Evolutionary conservation across 2,888 invertebrate species (phyloP), one percentile per base, ranked within the genome.

Genomic region (Catocala nupta): DNA sequence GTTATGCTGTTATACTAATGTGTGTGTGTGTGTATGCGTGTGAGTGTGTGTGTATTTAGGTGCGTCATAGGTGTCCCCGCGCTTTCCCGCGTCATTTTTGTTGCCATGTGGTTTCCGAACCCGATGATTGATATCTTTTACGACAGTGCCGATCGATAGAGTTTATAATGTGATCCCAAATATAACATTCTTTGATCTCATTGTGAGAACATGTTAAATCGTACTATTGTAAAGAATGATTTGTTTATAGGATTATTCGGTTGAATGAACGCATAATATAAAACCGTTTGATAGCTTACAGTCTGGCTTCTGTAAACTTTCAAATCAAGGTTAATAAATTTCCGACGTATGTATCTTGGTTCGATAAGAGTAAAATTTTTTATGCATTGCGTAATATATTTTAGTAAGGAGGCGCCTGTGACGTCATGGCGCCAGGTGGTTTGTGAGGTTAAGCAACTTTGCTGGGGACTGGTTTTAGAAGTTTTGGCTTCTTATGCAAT

Each of bases 221-320:
- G 39, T 49, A 45, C 36, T 61, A 39, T 50, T 55, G 33, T 47
- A 39, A 51, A 45, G 42, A 33, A 43, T 56, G 44, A 51, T 62
- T 25, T 3, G 25, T 25, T 25, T 25, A 4, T 25, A 25, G 11
- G 11, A 25, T 56, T 50, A 8, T n/a, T 1, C 43, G 36, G 45
- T 43, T 54, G 49, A 48, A 57, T 39, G 50, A 44, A 63, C 53
- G 53, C 33, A 43, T 47, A 51, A 48, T 53, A 36, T 36, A 7
- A 12, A 44, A 36, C 44, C 25, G 13, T 55, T 44, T 51, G 43
- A 39, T 51, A 16, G 44, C 36, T 42, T 33, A 2, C 8, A 36
- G 54, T 43, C 54, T 43, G 55, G 45, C 36, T 50, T 50, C 43
- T 57, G 49, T 12, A 25, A 42, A 42, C 49, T 44, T 12, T 44